These are phyloP conservation scores for Hermaeophaga mercurialis DNA, from an alignment of 2,888 invertebrate genomes.

Conservation along the genomic window DNA sequence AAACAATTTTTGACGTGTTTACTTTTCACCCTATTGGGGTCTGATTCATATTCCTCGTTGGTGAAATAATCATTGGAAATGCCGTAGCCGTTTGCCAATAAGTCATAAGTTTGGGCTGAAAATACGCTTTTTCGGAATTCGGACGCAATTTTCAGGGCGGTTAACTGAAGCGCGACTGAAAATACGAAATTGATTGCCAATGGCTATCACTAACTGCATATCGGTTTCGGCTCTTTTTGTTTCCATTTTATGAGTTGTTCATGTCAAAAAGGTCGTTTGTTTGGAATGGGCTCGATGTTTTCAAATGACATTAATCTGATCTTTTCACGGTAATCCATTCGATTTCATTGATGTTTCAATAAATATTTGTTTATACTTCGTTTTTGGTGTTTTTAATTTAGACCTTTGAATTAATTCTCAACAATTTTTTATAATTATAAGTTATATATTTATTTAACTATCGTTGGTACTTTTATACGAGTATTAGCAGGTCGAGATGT, in stretches of 20 bases:
- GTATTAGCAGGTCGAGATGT: too few relatives aligned
- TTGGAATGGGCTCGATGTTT: slow-evolving; percentile 4
- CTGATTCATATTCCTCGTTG: background rate
- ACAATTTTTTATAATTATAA: too few relatives aligned
- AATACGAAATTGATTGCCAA: slow-evolving; percentile 43
- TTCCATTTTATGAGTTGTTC: slow-evolving; percentile 25
- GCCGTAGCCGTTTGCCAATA: slow-evolving; percentile 3
- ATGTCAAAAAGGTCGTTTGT: slow-evolving; percentile 16
- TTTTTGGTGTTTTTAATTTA: background rate
- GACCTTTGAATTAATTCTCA: too few relatives aligned
- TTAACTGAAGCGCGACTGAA: slow-evolving; percentile 39
- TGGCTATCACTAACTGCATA: slow-evolving; percentile 39
- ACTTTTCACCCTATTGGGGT: background rate
- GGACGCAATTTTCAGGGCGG: slow-evolving; percentile 36
- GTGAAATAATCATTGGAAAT: slow-evolving; percentile 11
- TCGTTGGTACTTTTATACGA: too few relatives aligned
- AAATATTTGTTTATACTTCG: background rate
- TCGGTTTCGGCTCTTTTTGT: slow-evolving; percentile 35
- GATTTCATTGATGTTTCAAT: background rate
- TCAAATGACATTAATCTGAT: slow-evolving; percentile 3
- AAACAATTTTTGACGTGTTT: background rate
- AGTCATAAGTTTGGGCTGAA: slow-evolving; percentile 14
- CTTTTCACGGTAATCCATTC: slow-evolving; percentile 1
- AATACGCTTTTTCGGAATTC: background rate
- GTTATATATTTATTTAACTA: too few relatives aligned